A percentile compares a stretch with the other conserved stretches of the same genome.
Conservation (phyloP, 1,140 invertebrate species). For the Euura lappo region DNA sequence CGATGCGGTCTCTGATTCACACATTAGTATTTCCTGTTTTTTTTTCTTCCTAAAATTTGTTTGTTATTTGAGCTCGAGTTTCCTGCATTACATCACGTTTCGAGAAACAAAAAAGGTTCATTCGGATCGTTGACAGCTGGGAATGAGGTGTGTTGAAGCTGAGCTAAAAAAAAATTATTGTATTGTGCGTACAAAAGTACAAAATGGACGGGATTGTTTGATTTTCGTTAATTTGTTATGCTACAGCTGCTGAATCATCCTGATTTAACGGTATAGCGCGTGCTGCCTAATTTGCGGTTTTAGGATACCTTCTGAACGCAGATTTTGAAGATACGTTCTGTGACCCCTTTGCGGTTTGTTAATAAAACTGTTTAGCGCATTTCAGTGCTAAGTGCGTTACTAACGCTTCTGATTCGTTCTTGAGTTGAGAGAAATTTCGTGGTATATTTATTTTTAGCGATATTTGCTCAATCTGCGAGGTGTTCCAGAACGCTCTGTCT, state of each 20-base stretch:
- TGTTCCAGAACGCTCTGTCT: no score
- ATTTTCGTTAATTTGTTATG: neutral
- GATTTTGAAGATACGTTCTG: neutral
- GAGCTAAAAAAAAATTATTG: no score
- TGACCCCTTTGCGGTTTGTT: neutral
- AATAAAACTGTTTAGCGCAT: neutral
- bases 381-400: neutral
- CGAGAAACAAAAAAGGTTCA: no score
- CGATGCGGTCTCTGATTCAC: no score
- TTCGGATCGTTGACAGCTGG: no score
- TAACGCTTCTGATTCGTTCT: neutral
- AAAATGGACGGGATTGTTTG: no score
- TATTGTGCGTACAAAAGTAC: no score
- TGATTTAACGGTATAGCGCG: neutral
- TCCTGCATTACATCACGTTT: no score
- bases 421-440: neutral
- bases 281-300: neutral
- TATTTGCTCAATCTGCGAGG: neutral
- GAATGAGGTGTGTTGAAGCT: no score
- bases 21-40: no score
- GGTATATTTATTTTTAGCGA: neutral
- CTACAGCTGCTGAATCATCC: neutral
- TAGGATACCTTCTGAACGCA: neutral
- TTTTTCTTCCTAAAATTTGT: no score
- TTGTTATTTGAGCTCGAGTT: no score